Base-by-base conservation (phyloP, 1,140 invertebrate genomes). In the Cyphomyrmex costatus region DNA sequence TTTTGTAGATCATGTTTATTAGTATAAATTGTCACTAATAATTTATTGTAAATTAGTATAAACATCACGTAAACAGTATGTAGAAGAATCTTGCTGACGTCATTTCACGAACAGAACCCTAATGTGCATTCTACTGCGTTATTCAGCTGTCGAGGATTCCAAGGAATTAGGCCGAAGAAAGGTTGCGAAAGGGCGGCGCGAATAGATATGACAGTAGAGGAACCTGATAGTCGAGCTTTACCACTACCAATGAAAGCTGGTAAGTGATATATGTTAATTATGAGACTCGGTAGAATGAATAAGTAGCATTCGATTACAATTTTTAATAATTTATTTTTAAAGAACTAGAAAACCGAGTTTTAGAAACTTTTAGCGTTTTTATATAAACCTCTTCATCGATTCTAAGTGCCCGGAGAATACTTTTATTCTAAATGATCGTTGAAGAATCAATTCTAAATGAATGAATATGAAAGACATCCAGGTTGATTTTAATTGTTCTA, bases 111-210 rank as follows among this genome's bases (percentile, higher is more conserved):
- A 30, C 68, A 49, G 68, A 73, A 16, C 10, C 36, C 36, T 7
- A 21, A n/a, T 24, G n/a, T n/a, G 53, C 36, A 73, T 83, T 27
- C 79, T 61, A 74, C 53, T 74, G 53, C 33, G 79, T 68, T 58
- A 82, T 60, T 82, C 60, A 70, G 53, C 36, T 60, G 53, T 53
- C 51, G 79, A 42, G 53, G 53, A 33, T 73, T 46, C 36, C 33
- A 3, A 49, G 79, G 24, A 82, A 73, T 24, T 60, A 21, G 36
- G 4, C n/a, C 36, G 79, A 61, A 73, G 78, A 70, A 71, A 73
- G 66, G 51, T 24, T 56, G 33, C 66, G 49, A 30, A 73, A 83
- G 68, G 53, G 79, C 79, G 53, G n/a, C 27, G 21, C 79, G 53
- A 83, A 83, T 83, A 27, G 33, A 56, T 46, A 14, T 49, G 21